phyloP scores from a whole-genome alignment of 2,113 vertebrate genomes.

The Dipodomys stephensi region DNA sequence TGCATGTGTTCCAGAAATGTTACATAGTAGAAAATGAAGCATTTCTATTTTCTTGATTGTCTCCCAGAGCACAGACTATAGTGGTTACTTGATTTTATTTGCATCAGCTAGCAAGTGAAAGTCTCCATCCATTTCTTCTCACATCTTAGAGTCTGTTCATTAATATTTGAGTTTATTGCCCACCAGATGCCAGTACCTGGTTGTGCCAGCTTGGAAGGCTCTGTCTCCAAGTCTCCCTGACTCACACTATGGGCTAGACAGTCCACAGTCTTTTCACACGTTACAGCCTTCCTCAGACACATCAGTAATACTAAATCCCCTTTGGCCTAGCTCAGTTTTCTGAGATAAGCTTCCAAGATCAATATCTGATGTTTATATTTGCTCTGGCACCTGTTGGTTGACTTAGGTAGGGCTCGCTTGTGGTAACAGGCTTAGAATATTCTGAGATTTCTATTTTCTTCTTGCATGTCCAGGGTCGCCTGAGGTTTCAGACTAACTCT shows the following conservation, averaged over 20 bases:
- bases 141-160: background rate
- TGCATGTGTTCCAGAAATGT: background rate
- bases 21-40: background rate
- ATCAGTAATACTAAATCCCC: slow-evolving; percentile 58
- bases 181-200: background rate
- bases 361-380: slow-evolving; percentile 71
- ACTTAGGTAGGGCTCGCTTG: slow-evolving; percentile 49
- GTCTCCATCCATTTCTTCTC: background rate
- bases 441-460: slow-evolving; percentile 40
- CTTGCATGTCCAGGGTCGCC: slow-evolving; percentile 54
- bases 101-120: background rate
- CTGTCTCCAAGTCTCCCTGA: slow-evolving; percentile 19
- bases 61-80: background rate
- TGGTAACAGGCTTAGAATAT: slow-evolving; percentile 34
- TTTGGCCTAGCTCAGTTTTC: slow-evolving; percentile 68
- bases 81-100: background rate
- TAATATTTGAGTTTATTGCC: slow-evolving; percentile 24
- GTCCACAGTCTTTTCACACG: background rate
- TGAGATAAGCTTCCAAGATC: slow-evolving; percentile 76
- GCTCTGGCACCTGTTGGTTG: slow-evolving; percentile 70
- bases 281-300: slow-evolving; percentile 42
- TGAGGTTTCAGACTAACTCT: slow-evolving; percentile 52
- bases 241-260: slow-evolving; percentile 41
- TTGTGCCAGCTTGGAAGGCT: background rate
- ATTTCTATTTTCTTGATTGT: background rate